Evolutionary conservation across 30 jellyfish, hydroid and myxozoan species (phyloP).

Genomic region (Hydractinia echinata): DNA sequence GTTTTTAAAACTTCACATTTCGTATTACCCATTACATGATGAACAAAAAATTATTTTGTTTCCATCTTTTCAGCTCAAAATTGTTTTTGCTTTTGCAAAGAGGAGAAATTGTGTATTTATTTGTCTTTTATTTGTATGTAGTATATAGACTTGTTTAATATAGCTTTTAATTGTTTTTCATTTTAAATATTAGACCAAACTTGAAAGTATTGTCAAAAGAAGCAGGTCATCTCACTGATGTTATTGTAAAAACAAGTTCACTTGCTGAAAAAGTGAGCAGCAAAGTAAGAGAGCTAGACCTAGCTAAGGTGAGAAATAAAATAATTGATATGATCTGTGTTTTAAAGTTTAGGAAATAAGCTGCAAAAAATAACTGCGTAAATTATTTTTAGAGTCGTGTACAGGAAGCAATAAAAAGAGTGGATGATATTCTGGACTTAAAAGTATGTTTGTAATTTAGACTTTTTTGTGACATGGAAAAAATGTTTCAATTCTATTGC

Average conservation of each 20-base stretch:
- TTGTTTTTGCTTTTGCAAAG: too few relatives aligned
- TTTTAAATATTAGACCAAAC: conserved; percentile 51
- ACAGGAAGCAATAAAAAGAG: conserved; percentile 96
- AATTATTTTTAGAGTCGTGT: conserved; percentile 66
- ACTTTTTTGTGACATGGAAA: neutral
- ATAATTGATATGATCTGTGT: neutral
- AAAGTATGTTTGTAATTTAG: conserved; percentile 46
- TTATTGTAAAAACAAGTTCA: conserved; percentile 62
- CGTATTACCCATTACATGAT: too few relatives aligned
- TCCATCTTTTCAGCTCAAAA: too few relatives aligned
- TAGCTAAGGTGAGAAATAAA: conserved; percentile 63
- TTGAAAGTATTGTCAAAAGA: conserved; percentile 55
- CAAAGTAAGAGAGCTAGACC: conserved; percentile 81
- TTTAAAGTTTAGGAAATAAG: neutral
- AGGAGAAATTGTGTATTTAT: too few relatives aligned
- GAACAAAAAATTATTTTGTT: too few relatives aligned
- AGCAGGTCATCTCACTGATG: conserved; percentile 58
- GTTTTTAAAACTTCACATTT: too few relatives aligned
- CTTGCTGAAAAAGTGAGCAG: conserved; percentile 95
- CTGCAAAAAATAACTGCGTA: neutral
- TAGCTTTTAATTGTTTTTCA: too few relatives aligned
- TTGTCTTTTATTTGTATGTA: too few relatives aligned
- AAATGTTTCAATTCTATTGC: too few relatives aligned
- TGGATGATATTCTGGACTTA: conserved; percentile 94
- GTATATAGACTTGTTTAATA: too few relatives aligned